Conservation (phyloP, 2,113 vertebrate species). For the Cynocephalus volans region DNA sequence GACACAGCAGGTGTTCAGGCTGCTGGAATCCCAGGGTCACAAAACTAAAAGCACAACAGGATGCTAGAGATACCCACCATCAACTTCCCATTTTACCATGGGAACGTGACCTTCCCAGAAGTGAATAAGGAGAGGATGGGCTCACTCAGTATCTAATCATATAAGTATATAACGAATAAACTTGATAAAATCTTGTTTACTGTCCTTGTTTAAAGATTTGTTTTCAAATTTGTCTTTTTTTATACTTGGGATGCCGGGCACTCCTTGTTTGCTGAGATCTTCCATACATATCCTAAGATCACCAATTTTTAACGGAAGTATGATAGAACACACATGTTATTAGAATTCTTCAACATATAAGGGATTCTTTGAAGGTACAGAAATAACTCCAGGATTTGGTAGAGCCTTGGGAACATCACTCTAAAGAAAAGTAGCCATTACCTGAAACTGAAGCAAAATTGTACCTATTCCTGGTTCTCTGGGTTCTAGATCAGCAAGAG, state of each 20-base stretch:
- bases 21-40: neutral
- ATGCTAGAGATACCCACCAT: neutral
- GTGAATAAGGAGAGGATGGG: neutral
- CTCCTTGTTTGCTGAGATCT: neutral
- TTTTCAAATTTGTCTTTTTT: neutral
- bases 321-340: neutral
- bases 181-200: neutral
- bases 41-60: neutral
- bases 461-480: neutral
- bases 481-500: neutral
- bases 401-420: neutral
- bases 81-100: neutral
- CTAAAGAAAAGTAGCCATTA: conserved; percentile 4
- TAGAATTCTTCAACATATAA: neutral
- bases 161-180: neutral
- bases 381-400: neutral
- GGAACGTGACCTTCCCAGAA: neutral
- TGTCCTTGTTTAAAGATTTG: neutral
- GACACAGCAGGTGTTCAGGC: neutral
- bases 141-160: too few species aligned
- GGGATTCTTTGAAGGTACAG: neutral
- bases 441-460: neutral
- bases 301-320: neutral
- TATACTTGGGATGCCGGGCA: fast-evolving
- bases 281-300: neutral